Evolutionary conservation across 2,888 invertebrate species (phyloP).

Genomic region (Baccha elongata): DNA sequence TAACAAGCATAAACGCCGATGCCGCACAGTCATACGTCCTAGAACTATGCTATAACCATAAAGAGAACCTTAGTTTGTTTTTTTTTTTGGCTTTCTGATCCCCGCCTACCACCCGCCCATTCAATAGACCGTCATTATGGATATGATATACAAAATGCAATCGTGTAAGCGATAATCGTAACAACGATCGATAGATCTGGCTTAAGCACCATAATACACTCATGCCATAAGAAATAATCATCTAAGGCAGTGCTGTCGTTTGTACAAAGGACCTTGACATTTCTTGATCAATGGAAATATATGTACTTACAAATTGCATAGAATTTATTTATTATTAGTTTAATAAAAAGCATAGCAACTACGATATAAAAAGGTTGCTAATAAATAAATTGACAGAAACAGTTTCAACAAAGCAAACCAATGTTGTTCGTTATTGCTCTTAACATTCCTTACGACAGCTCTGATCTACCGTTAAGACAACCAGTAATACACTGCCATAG

Average conservation of each 20-base stretch:
- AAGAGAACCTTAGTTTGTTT: constrained; percentile 16
- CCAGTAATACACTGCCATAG: constrained; percentile 64
- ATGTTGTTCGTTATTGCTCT: neutral
- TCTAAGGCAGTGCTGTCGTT: constrained; percentile 43
- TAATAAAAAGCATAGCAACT: no score
- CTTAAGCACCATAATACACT: constrained; percentile 28
- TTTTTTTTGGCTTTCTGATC: constrained; percentile 5
- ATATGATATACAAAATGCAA: constrained; percentile 73
- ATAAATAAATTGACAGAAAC: neutral
- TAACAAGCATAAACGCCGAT: constrained; percentile 46
- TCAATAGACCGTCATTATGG: constrained; percentile 58
- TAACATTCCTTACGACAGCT: constrained; percentile 18
- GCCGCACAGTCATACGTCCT: constrained; percentile 23
- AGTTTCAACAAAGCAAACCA: neutral
- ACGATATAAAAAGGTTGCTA: neutral
- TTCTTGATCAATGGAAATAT: neutral
- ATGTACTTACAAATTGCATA: no score
- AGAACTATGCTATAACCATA: constrained; percentile 47
- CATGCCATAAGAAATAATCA: constrained; percentile 59
- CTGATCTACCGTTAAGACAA: constrained; percentile 38
- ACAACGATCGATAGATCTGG: constrained; percentile 65
- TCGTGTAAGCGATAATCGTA: constrained; percentile 73
- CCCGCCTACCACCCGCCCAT: constrained; percentile 38
- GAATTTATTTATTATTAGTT: no score
- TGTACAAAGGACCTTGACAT: neutral